These are phyloP conservation scores for Numida meleagris DNA, from an alignment of 2,113 vertebrate species.

Conservation along the genomic window DNA sequence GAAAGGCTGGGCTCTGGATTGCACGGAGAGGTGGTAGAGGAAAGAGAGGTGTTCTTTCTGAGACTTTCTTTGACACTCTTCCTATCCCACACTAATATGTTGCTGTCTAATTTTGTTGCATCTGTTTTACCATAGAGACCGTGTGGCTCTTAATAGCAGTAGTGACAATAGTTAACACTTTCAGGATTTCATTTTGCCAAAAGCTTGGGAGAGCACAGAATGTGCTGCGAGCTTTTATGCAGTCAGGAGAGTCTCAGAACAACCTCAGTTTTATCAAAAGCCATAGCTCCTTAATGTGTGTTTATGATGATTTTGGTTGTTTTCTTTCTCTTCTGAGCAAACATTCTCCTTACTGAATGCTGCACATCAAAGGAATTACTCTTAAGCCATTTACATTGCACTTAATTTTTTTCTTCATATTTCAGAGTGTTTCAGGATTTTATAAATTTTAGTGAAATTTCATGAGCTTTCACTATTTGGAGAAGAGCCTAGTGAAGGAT, in stretches of 20 bases:
- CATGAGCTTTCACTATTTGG: neutral
- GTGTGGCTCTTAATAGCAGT: accelerated
- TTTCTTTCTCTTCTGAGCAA: neutral
- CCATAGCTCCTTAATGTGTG: neutral
- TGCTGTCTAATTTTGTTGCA: neutral
- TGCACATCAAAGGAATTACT: neutral
- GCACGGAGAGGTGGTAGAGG: neutral
- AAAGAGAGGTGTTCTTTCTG: neutral
- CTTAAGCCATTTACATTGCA: neutral
- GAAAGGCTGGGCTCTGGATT: neutral
- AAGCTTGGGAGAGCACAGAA: neutral
- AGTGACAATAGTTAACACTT: neutral
- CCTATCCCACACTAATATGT: accelerated
- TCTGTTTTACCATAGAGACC: neutral
- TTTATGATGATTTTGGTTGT: neutral
- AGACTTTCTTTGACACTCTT: neutral
- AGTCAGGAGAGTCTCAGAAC: neutral
- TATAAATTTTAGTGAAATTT: neutral
- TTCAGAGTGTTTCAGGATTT: neutral
- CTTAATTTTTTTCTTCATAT: neutral
- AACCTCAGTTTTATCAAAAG: neutral
- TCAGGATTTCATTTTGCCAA: neutral
- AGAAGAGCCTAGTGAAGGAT: neutral
- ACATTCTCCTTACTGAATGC: neutral
- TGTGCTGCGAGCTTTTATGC: neutral